phyloP scores from a whole-genome alignment of 1,140 invertebrate genomes.

The Aethina tumida region DNA sequence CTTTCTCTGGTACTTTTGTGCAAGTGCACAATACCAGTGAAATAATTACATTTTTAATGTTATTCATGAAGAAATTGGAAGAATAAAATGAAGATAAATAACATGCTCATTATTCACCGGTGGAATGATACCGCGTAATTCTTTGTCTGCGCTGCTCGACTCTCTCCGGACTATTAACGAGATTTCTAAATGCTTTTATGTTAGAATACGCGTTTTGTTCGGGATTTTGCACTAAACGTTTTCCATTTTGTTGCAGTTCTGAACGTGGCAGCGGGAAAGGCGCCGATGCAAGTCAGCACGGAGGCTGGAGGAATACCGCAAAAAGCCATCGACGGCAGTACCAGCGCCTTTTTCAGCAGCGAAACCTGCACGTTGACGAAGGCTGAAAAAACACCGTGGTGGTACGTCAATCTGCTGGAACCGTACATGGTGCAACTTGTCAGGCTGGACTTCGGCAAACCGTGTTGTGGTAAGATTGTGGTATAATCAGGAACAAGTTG shows the following conservation, averaged over 20 bases:
- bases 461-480: conserved; percentile 74
- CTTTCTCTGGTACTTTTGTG: no score
- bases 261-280: conserved; percentile 92
- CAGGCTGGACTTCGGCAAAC: conserved; percentile 81
- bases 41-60: no score
- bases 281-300: conserved; percentile 86
- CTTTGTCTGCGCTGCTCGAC: no score
- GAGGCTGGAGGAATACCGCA: conserved; percentile 78
- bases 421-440: conserved; percentile 93
- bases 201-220: not conserved
- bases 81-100: no score
- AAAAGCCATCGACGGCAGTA: conserved; percentile 84
- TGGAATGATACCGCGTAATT: no score
- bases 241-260: conserved; percentile 56
- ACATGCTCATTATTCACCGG: no score
- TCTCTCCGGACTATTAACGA: no score
- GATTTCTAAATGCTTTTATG: no score
- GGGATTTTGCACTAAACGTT: no score
- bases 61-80: no score
- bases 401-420: conserved; percentile 91
- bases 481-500: not conserved
- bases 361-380: conserved; percentile 84
- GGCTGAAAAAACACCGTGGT: conserved; percentile 77
- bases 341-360: conserved; percentile 66
- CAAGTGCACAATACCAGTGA: no score